A percentile compares a stretch with the other conserved stretches of the same genome.
Conservation (phyloP, 2,113 vertebrate genomes). For the Albula goreensis region DNA sequence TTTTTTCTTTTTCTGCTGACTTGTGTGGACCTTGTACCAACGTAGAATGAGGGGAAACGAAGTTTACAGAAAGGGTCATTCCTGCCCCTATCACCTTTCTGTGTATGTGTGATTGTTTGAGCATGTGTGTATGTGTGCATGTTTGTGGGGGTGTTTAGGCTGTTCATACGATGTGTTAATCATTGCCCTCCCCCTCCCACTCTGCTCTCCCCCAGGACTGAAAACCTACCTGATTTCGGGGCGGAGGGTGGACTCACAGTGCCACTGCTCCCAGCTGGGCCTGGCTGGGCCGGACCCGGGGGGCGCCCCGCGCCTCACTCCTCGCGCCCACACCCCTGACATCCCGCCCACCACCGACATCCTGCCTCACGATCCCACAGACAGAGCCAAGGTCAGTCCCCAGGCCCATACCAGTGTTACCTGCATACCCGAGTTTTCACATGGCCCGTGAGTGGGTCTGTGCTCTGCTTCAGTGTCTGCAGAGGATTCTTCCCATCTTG, state of each 20-base stretch:
- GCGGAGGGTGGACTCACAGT: constrained; percentile 77
- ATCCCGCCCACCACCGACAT: constrained; percentile 56
- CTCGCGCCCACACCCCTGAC: constrained; percentile 58
- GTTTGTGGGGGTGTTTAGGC: background rate
- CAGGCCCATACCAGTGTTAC: too few species aligned
- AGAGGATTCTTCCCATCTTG: too few species aligned
- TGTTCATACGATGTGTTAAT: background rate
- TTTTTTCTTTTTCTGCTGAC: too few species aligned
- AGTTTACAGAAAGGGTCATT: too few species aligned
- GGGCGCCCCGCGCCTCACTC: constrained; percentile 47
- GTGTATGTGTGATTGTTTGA: constrained; percentile 15
- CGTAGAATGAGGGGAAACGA: too few species aligned
- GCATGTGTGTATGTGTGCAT: constrained; percentile 7
- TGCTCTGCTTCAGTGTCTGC: too few species aligned
- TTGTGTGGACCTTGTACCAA: too few species aligned
- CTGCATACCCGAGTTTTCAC: too few species aligned
- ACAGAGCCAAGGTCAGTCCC: constrained; percentile 55
- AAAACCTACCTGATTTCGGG: constrained; percentile 93
- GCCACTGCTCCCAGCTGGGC: constrained; percentile 77
- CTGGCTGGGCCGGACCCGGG: constrained; percentile 67
- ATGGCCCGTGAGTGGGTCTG: too few species aligned
- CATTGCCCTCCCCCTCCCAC: constrained; percentile 19
- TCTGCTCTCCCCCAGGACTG: constrained; percentile 71
- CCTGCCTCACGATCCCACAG: constrained; percentile 30
- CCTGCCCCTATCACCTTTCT: background rate